These are phyloP conservation scores for Linnaemya tessellans DNA, from an alignment of 2,888 invertebrate species.

Conservation along the genomic window DNA sequence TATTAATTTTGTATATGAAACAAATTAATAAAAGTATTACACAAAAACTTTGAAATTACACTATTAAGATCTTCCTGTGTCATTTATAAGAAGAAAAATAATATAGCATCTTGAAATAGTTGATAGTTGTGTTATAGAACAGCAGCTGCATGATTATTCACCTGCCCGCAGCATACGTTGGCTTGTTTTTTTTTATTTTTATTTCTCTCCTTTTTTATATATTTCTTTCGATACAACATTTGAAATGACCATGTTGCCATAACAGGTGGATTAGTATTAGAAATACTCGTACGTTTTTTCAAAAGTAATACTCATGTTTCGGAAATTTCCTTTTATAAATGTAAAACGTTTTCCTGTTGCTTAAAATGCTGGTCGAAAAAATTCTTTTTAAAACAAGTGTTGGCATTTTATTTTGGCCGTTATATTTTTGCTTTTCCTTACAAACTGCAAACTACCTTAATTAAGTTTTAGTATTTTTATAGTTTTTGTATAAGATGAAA, in stretches of 20 bases:
- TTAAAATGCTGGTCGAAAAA: conserved; percentile 55
- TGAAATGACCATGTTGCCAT: conserved; percentile 32
- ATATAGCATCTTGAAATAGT: conserved; percentile 45
- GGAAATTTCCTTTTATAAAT: conserved; percentile 47
- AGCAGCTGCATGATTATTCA: conserved; percentile 68
- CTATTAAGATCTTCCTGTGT: conserved; percentile 12
- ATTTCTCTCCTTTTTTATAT: conserved; percentile 6
- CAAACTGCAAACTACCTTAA: conserved; percentile 47
- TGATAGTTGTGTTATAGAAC: conserved; percentile 17
- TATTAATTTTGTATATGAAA: background rate
- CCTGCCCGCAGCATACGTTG: conserved; percentile 69
- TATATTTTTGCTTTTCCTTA: conserved; percentile 39
- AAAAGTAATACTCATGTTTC: background rate
- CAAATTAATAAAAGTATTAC: conserved; percentile 3
- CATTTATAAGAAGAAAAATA: background rate
- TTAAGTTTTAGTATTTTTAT: conserved; percentile 37
- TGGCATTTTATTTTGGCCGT: conserved; percentile 46
- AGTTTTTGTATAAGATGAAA: conserved; percentile 15
- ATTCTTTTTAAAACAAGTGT: conserved; percentile 30
- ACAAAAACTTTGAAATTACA: background rate
- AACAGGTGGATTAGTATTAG: conserved; percentile 69
- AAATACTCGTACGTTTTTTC: conserved; percentile 40
- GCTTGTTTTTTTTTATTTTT: background rate
- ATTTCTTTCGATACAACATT: background rate
- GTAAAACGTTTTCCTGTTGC: conserved; percentile 51